These are phyloP conservation scores for Boleophthalmus pectinirostris DNA, from an alignment of 2,113 vertebrate species.

Conservation along the genomic window DNA sequence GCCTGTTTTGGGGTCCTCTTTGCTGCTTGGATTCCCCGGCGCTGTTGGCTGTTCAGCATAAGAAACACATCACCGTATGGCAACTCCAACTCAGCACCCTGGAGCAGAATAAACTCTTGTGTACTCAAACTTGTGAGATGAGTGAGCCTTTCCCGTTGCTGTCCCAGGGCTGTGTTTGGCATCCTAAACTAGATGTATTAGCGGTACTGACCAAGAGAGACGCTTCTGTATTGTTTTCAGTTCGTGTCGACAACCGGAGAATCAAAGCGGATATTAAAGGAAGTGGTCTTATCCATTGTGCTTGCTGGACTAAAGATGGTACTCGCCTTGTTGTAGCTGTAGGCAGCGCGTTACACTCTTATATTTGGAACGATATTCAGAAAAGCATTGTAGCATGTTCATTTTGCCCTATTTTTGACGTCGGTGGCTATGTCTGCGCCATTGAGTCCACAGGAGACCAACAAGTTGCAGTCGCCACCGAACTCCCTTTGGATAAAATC, in stretches of 20 bases:
- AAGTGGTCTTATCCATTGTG: slow-evolving; percentile 85
- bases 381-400: slow-evolving; percentile 82
- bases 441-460: slow-evolving; percentile 79
- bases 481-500: slow-evolving; percentile 90
- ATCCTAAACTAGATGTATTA: slow-evolving; percentile 86
- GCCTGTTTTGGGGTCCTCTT: slow-evolving; percentile 87
- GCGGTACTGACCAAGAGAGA: slow-evolving; percentile 86
- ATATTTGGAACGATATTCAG: slow-evolving; percentile 89
- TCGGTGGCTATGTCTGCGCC: slow-evolving; percentile 85
- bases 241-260: slow-evolving; percentile 79
- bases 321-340: slow-evolving; percentile 87
- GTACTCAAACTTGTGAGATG: slow-evolving; percentile 89
- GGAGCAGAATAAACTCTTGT: slow-evolving; percentile 84
- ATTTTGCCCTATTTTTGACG: slow-evolving; percentile 86
- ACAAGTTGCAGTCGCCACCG: slow-evolving; percentile 87
- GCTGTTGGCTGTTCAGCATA: slow-evolving; percentile 90
- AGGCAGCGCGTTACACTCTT: slow-evolving; percentile 87
- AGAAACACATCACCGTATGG: slow-evolving; percentile 88
- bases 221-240: slow-evolving; percentile 83
- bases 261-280: slow-evolving; percentile 83
- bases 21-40: slow-evolving; percentile 73
- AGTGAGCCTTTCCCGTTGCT: slow-evolving; percentile 86
- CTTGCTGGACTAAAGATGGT: slow-evolving; percentile 93
- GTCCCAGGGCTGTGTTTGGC: slow-evolving; percentile 93
- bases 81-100: slow-evolving; percentile 81